These are phyloP conservation scores for Amazona finschi DNA, from an alignment of 2,797 vertebrate species.

Conservation along the genomic window DNA sequence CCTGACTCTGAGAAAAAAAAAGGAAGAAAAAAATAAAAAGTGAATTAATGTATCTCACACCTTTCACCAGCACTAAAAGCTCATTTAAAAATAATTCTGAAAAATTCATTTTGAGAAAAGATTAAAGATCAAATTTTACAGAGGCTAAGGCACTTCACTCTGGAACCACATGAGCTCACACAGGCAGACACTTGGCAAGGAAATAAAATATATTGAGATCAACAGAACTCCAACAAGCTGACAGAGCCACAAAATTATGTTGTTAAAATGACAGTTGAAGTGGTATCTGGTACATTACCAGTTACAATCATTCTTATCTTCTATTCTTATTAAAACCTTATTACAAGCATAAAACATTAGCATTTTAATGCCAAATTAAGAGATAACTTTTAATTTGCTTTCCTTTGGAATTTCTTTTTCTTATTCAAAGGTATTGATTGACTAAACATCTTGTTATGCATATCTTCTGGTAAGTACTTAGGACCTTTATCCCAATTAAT, in stretches of 20 bases:
- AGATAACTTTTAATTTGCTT: conserved; percentile 13
- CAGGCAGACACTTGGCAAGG: neutral
- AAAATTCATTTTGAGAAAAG: conserved; percentile 16
- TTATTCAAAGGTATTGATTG: conserved; percentile 25
- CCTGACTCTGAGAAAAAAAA: neutral
- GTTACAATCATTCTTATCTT: conserved; percentile 24
- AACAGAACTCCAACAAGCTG: conserved; percentile 1
- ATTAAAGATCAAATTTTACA: conserved; percentile 16
- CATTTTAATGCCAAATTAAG: conserved; percentile 56
- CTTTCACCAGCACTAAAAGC: neutral
- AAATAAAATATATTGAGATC: neutral
- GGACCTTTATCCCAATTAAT: neutral
- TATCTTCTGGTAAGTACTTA: neutral
- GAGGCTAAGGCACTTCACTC: neutral
- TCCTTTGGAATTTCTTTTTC: neutral
- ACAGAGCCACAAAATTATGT: neutral
- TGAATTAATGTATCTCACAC: neutral
- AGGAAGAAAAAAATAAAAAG: neutral
- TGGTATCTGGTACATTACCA: conserved; percentile 7
- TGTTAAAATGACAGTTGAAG: conserved; percentile 53
- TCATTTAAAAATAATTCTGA: conserved; percentile 34
- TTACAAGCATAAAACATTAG: conserved; percentile 45
- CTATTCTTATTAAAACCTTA: conserved; percentile 37
- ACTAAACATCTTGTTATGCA: neutral
- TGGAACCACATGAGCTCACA: neutral